These are phyloP conservation scores for Labroides dimidiatus DNA, from an alignment of 2,797 vertebrate genomes.

Conservation along the genomic window DNA sequence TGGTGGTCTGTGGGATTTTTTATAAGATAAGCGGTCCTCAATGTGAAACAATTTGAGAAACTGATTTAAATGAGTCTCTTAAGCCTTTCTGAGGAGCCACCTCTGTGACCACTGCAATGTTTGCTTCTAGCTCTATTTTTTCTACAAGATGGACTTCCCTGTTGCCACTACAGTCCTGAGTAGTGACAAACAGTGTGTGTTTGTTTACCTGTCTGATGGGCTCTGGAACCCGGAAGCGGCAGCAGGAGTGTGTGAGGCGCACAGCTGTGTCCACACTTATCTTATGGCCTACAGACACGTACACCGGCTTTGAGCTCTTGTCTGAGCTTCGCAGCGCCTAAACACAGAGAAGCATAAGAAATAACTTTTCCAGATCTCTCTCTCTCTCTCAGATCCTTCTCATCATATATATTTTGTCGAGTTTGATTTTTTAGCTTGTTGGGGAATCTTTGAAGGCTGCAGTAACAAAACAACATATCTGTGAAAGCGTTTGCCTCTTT, in stretches of 20 bases:
- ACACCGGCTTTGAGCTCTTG: conserved; percentile 89
- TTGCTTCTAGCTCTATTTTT: too few species aligned
- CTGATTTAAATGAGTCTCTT: conserved; percentile 3
- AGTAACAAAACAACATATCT: conserved; percentile 2
- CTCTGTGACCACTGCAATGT: not conserved
- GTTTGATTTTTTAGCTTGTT: conserved; percentile 14
- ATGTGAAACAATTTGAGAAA: too few species aligned
- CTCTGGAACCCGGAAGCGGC: conserved; percentile 90
- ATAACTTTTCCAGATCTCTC: conserved; percentile 12
- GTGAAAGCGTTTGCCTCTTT: conserved; percentile 12
- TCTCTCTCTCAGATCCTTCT: not conserved
- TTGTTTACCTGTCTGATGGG: conserved; percentile 91
- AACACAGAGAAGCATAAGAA: conserved; percentile 3
- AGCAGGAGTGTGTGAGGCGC: conserved; percentile 88
- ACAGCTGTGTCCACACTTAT: conserved; percentile 89
- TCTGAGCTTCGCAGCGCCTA: conserved; percentile 88
- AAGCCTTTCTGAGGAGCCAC: too few species aligned
- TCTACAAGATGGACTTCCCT: not conserved
- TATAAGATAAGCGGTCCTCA: too few species aligned
- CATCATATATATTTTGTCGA: not conserved
- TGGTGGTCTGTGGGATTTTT: too few species aligned
- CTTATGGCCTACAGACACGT: conserved; percentile 91
- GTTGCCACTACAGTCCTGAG: not conserved
- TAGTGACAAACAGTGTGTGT: not conserved
- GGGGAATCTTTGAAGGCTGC: conserved; percentile 29